These are phyloP conservation scores for Rotaria sp. DNA, from an alignment of 2,888 invertebrate genomes.

Conservation along the genomic window DNA sequence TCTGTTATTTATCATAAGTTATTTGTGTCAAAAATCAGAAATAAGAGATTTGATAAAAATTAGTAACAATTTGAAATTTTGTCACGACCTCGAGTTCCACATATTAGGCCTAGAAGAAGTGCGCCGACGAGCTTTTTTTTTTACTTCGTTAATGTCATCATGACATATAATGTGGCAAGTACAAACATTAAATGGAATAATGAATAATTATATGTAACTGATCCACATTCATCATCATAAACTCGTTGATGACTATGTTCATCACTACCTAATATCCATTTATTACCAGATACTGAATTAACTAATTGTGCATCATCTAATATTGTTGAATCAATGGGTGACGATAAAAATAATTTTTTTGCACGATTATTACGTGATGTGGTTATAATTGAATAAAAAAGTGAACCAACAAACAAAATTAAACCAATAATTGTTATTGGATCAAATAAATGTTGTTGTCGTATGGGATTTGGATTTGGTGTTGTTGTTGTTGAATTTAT, in stretches of 20 bases:
- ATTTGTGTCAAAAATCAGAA: too few species aligned
- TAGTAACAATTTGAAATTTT: too few species aligned
- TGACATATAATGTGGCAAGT: conserved; percentile 88
- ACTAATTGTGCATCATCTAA: conserved; percentile 20
- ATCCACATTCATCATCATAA: conserved; percentile 80
- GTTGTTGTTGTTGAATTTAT: conserved; percentile 41
- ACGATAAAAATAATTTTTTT: conserved; percentile 12
- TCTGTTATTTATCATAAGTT: too few species aligned
- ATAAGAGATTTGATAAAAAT: too few species aligned
- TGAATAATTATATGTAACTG: conserved; percentile 87
- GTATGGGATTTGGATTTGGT: conserved; percentile 41
- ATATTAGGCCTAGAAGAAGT: too few species aligned
- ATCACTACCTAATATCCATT: conserved; percentile 42
- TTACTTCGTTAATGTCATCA: conserved; percentile 99
- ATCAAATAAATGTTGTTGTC: conserved; percentile 46
- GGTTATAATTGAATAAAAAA: conserved; percentile 73
- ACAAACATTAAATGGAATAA: conserved; percentile 94
- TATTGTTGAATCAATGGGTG: background rate
- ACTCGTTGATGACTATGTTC: conserved; percentile 58
- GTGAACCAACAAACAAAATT: conserved; percentile 83
- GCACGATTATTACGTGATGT: conserved; percentile 29
- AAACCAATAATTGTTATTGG: conserved; percentile 84
- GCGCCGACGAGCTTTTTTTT: conserved; percentile 64
- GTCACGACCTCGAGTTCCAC: too few species aligned
- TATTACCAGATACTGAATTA: background rate